phyloP scores from a whole-genome alignment of 2,113 vertebrate genomes.

The Hemiscyllium ocellatum region DNA sequence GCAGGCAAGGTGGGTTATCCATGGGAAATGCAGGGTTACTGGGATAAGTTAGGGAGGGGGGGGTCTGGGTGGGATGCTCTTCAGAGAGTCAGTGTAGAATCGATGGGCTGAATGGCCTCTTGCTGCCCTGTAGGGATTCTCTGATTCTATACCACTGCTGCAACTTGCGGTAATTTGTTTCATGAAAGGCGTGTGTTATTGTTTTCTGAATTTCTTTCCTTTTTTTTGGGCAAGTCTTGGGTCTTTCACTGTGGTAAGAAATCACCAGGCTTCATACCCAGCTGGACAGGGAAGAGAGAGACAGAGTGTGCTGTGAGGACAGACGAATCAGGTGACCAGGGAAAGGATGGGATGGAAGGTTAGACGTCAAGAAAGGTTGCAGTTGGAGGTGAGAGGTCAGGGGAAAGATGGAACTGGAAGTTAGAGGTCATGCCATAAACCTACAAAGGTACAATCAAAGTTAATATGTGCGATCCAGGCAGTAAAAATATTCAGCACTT shows the following conservation, averaged over 20 bases:
- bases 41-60: too few species aligned
- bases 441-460: too few species aligned
- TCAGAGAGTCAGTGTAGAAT: too few species aligned
- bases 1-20: too few species aligned
- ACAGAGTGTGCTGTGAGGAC: neutral
- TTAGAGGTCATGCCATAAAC: neutral
- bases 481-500: neutral
- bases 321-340: neutral
- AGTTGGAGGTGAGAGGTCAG: neutral
- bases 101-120: too few species aligned
- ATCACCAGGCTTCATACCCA: neutral
- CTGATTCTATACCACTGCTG: too few species aligned
- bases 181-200: neutral
- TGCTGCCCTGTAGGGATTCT: too few species aligned
- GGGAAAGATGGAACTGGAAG: neutral
- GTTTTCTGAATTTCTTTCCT: neutral
- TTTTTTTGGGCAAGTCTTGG: neutral
- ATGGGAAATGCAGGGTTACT: too few species aligned
- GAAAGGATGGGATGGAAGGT: neutral
- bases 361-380: neutral
- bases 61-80: too few species aligned
- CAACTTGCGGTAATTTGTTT: too few species aligned
- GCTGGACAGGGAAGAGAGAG: neutral
- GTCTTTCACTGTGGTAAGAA: neutral
- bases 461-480: neutral